Conservation (phyloP, 2,797 vertebrate species). For the Mus minutoides region DNA sequence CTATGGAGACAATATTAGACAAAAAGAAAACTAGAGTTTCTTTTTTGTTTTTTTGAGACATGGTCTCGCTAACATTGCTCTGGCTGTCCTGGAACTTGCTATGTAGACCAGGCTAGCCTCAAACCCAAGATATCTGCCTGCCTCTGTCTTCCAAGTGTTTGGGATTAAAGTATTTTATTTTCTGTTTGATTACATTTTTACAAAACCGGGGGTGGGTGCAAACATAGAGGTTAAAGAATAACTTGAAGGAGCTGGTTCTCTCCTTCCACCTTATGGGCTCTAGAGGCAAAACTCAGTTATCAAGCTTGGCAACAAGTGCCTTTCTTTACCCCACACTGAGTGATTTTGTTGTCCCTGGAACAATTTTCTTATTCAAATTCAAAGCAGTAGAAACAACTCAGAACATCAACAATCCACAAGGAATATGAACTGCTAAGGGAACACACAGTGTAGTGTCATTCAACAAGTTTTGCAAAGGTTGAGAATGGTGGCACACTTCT, state of each 20-base stretch:
- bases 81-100: background rate
- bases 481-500: background rate
- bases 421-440: background rate
- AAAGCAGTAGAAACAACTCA: background rate
- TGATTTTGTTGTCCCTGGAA: background rate
- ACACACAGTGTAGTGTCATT: background rate
- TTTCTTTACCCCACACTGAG: background rate
- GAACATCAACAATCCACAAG: background rate
- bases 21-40: background rate
- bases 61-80: background rate
- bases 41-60: background rate
- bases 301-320: background rate
- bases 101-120: background rate
- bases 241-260: background rate
- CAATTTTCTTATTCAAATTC: background rate
- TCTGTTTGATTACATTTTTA: background rate
- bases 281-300: background rate
- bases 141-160: background rate
- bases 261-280: background rate
- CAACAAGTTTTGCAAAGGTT: background rate
- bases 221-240: background rate
- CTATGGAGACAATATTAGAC: background rate
- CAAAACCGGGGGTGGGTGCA: background rate
- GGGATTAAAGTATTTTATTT: background rate
- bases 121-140: background rate